Conservation (phyloP, 92 coral and sea anemone species). For the Isaurus tuberculatus region DNA sequence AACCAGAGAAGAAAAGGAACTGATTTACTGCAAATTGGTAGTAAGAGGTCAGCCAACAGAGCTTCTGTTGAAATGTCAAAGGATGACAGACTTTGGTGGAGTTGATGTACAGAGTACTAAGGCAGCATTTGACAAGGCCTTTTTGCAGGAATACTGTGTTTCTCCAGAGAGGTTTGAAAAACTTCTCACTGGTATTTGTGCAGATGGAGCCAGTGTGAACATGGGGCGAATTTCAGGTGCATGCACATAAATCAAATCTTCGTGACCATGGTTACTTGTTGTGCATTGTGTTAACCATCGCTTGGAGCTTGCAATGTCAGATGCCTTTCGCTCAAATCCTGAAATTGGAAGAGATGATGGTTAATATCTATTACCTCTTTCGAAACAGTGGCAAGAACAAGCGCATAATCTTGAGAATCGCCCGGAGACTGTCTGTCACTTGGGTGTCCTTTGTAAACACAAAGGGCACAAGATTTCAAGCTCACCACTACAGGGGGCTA, state of each 20-base stretch:
- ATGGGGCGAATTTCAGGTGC: constrained; percentile 47
- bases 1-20: constrained; percentile 44
- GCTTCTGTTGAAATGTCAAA: constrained; percentile 50
- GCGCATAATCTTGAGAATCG: constrained; percentile 47
- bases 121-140: constrained; percentile 47
- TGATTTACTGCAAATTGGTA: constrained; percentile 51
- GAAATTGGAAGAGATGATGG: constrained; percentile 41
- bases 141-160: constrained; percentile 43
- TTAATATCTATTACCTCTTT: constrained; percentile 56
- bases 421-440: constrained; percentile 60
- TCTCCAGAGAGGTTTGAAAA: constrained; percentile 40
- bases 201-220: constrained; percentile 63
- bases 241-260: constrained; percentile 49
- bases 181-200: constrained; percentile 54
- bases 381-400: constrained; percentile 56
- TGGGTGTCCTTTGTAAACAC: constrained; percentile 44
- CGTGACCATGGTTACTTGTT: constrained; percentile 42
- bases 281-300: constrained; percentile 46
- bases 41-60: constrained; percentile 52
- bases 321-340: constrained; percentile 24
- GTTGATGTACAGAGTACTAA: constrained; percentile 57
- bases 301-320: constrained; percentile 14
- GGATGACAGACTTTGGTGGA: constrained; percentile 55
- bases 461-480: constrained; percentile 60
- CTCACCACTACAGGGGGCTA: constrained; percentile 56